Evolutionary conservation across 2,888 invertebrate genomes (phyloP).

Genomic region (Lapara coniferarum): DNA sequence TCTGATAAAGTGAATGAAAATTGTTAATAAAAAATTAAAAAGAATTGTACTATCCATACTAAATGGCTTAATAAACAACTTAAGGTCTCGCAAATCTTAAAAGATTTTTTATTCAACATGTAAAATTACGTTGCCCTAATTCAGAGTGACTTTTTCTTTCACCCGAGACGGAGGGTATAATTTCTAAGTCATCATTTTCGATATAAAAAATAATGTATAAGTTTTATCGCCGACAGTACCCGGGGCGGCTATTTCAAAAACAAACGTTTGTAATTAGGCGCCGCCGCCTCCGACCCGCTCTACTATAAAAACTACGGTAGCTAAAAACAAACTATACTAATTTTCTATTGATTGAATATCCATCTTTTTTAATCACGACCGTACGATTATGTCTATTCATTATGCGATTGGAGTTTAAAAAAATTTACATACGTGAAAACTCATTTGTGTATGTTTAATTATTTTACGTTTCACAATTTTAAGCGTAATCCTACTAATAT

Average conservation of each 20-base stretch:
- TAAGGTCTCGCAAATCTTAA: neutral
- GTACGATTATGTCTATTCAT: slow-evolving; percentile 20
- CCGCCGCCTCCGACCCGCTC: slow-evolving; percentile 50
- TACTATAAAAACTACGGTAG: slow-evolving; percentile 59
- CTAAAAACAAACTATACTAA: slow-evolving; percentile 65
- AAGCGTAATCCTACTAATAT: no score
- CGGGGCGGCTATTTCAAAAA: slow-evolving; percentile 74
- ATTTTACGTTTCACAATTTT: neutral
- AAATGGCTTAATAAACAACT: neutral
- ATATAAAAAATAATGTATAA: slow-evolving; percentile 29
- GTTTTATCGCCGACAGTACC: slow-evolving; percentile 55
- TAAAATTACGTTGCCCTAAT: neutral
- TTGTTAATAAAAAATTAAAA: neutral
- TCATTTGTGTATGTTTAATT: neutral
- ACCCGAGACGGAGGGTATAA: slow-evolving; percentile 23
- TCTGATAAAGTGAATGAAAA: neutral
- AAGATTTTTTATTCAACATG: neutral
- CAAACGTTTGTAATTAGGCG: slow-evolving; percentile 78
- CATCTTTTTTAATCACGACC: slow-evolving; percentile 46
- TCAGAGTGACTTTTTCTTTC: slow-evolving; percentile 10
- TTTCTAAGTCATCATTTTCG: slow-evolving; percentile 24
- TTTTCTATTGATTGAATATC: slow-evolving; percentile 65
- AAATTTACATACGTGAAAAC: slow-evolving; percentile 16
- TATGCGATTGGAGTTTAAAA: slow-evolving; percentile 12
- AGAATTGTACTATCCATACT: neutral